Conservation (phyloP, 2,888 invertebrate genomes). For the Monopis laevigella region DNA sequence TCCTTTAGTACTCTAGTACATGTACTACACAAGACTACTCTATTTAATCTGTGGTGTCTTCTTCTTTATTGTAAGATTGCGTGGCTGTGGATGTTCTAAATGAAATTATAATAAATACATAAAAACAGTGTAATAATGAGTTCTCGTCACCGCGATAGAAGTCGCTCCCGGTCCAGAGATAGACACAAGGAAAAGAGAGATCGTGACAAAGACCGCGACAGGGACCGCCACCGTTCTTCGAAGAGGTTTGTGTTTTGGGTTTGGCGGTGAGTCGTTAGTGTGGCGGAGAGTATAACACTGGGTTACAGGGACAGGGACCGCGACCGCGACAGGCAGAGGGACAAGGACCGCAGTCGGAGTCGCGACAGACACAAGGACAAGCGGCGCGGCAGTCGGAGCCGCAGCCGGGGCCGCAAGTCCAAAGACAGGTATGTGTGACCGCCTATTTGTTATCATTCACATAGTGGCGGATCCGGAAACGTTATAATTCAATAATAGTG, state of each 20-base stretch:
- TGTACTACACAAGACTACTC: too few relatives aligned
- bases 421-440: slow-evolving; percentile 57
- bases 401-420: slow-evolving; percentile 50
- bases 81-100: too few relatives aligned
- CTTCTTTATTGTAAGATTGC: too few relatives aligned
- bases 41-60: too few relatives aligned
- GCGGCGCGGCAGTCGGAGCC: slow-evolving; percentile 42
- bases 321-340: slow-evolving; percentile 57
- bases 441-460: too few relatives aligned
- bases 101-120: neutral
- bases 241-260: neutral
- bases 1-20: too few relatives aligned
- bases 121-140: too few relatives aligned
- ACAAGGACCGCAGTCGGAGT: slow-evolving; percentile 37
- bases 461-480: too few relatives aligned
- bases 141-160: slow-evolving; percentile 62
- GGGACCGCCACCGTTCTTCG: slow-evolving; percentile 30
- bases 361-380: slow-evolving; percentile 37
- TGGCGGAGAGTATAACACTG: too few relatives aligned
- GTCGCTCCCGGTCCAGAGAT: slow-evolving; percentile 49
- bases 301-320: slow-evolving; percentile 42
- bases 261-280: too few relatives aligned
- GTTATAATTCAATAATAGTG: too few relatives aligned
- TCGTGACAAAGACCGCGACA: slow-evolving; percentile 35
- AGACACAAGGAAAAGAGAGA: slow-evolving; percentile 24